A percentile compares a stretch with the other conserved stretches of the same genome.
phyloP scores from a whole-genome alignment of 2,797 vertebrate genomes.

The Lacerta agilis region DNA sequence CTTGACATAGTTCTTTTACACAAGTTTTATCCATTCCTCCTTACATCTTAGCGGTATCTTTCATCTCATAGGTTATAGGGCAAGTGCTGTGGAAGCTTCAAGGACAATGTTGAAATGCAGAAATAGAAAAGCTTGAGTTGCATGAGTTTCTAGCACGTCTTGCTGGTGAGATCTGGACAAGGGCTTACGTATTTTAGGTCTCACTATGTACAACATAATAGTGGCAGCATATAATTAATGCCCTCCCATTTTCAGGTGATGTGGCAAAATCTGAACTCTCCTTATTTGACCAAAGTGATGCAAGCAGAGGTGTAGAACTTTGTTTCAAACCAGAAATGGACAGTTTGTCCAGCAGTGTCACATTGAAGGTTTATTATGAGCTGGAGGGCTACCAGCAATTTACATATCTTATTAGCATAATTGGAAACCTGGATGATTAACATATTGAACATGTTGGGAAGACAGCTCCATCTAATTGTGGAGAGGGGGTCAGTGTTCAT shows the following conservation, averaged over 20 bases:
- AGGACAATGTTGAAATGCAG: not conserved
- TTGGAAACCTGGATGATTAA: constrained; percentile 26
- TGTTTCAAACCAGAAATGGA: constrained; percentile 6
- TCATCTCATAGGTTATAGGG: not conserved
- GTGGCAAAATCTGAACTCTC: constrained; percentile 29
- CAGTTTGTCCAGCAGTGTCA: not conserved
- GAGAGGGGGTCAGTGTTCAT: not conserved
- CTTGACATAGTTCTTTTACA: not conserved
- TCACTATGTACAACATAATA: not conserved
- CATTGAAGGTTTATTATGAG: constrained; percentile 21
- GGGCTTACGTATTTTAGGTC: not conserved
- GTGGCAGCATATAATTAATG: not conserved
- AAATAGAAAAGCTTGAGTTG: not conserved
- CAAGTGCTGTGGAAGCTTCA: not conserved
- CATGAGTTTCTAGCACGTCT: constrained; percentile 1
- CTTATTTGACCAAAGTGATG: not conserved
- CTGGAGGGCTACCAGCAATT: constrained; percentile 12
- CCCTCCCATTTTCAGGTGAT: constrained; percentile 20
- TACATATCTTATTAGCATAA: constrained; percentile 33
- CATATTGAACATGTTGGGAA: not conserved
- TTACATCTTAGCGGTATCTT: not conserved
- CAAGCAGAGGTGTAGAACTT: not conserved
- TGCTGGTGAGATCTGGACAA: constrained; percentile 22
- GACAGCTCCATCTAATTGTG: not conserved
- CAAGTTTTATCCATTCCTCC: not conserved